Conservation (phyloP, 1,140 invertebrate species). For the Tenebrio molitor region DNA sequence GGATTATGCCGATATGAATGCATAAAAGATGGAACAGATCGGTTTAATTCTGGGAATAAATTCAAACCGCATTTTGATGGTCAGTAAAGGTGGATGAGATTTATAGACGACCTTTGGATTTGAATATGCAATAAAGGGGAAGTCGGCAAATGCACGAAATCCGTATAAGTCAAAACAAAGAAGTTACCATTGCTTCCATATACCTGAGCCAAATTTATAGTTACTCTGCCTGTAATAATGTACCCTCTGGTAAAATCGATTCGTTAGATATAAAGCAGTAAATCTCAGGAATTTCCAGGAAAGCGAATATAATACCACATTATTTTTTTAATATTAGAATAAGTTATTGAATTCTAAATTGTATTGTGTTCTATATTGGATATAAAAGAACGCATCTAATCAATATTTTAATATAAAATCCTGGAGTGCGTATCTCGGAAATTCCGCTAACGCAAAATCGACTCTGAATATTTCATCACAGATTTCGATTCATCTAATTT, state of each 20-base stretch:
- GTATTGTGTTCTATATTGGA: conserved; percentile 15
- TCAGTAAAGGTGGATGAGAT: conserved; percentile 5
- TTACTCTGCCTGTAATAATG: not conserved
- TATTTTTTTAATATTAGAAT: conserved; percentile 24
- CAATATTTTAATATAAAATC: conserved; percentile 23
- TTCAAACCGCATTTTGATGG: conserved; percentile 26
- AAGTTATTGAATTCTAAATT: conserved; percentile 1
- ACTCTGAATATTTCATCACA: too few relatives aligned
- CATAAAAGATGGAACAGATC: conserved; percentile 1
- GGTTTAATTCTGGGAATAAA: conserved; percentile 18
- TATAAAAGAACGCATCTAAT: not conserved
- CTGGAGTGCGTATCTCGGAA: not conserved
- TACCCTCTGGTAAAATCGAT: not conserved
- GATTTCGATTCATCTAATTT: too few relatives aligned
- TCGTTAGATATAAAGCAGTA: conserved; percentile 3
- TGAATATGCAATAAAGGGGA: conserved; percentile 18
- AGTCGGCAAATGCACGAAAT: not conserved
- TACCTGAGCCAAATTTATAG: not conserved
- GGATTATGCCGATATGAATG: not conserved
- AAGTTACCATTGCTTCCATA: not conserved
- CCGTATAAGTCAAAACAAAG: conserved; percentile 10
- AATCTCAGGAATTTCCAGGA: not conserved
- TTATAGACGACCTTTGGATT: conserved; percentile 12
- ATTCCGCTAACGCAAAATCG: too few relatives aligned
- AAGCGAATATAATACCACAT: not conserved